phyloP scores from a whole-genome alignment of 2,113 vertebrate species.

The Tenrec ecaudatus region DNA sequence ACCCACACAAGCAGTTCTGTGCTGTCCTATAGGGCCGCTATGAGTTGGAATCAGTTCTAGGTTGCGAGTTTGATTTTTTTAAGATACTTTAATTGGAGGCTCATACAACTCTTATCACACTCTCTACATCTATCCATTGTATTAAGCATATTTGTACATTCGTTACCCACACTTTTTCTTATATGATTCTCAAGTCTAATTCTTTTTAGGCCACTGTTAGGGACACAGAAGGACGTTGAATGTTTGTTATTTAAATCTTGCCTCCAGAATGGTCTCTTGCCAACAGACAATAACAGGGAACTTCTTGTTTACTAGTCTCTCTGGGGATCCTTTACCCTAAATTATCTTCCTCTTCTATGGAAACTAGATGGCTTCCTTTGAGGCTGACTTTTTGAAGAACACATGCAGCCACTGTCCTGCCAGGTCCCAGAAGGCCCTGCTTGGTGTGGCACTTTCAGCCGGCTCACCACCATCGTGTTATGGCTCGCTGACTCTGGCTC shows the following conservation, averaged over 20 bases:
- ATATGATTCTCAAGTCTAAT: constrained; percentile 15
- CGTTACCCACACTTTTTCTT: not conserved
- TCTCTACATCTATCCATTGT: no score
- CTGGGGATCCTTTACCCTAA: not conserved
- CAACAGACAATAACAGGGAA: not conserved
- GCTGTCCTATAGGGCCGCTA: no score
- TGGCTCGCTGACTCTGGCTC: not conserved
- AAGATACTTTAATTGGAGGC: no score
- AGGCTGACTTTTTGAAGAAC: not conserved
- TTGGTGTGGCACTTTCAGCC: not conserved
- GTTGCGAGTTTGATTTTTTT: no score
- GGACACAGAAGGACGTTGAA: not conserved
- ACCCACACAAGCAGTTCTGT: no score
- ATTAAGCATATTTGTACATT: no score
- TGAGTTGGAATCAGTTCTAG: no score
- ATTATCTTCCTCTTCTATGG: not conserved
- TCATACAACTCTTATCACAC: no score
- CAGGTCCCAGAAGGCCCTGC: not conserved
- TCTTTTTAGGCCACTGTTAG: not conserved
- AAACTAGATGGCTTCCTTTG: not conserved
- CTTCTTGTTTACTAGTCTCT: not conserved
- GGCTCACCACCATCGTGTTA: not conserved
- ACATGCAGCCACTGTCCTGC: not conserved
- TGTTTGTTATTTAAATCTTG: constrained; percentile 15
- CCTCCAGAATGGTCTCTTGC: not conserved